Evolutionary conservation across 2,113 vertebrate species (phyloP).

Genomic region (Loxodonta africana): DNA sequence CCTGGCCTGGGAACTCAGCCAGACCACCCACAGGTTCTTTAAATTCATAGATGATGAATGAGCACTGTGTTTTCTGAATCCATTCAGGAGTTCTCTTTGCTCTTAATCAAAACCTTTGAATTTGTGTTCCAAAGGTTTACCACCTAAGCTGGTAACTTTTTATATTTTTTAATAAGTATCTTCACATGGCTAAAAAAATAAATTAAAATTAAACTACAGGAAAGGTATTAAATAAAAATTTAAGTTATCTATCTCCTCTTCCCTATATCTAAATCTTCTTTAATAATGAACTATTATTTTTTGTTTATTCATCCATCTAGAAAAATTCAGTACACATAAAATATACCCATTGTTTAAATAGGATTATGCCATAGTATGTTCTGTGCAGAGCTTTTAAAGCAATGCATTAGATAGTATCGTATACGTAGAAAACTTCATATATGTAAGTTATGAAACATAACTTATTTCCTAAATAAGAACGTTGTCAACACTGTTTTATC

Average conservation of each 20-base stretch:
- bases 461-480: neutral
- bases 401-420: neutral
- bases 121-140: neutral
- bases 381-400: neutral
- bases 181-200: neutral
- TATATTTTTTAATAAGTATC: neutral
- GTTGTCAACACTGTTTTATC: rapidly evolving
- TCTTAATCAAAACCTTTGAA: neutral
- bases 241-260: neutral
- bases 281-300: neutral
- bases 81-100: neutral
- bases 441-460: neutral
- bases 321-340: neutral
- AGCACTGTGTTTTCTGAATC: neutral
- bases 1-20: neutral
- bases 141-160: neutral
- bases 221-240: neutral
- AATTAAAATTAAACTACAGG: neutral
- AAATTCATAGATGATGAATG: neutral
- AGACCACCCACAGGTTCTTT: neutral
- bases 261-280: neutral
- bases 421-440: neutral
- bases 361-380: neutral
- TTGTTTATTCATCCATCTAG: neutral
- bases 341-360: neutral